phyloP scores from a whole-genome alignment of 2,888 invertebrate genomes.

The Eupelmus urozonus region DNA sequence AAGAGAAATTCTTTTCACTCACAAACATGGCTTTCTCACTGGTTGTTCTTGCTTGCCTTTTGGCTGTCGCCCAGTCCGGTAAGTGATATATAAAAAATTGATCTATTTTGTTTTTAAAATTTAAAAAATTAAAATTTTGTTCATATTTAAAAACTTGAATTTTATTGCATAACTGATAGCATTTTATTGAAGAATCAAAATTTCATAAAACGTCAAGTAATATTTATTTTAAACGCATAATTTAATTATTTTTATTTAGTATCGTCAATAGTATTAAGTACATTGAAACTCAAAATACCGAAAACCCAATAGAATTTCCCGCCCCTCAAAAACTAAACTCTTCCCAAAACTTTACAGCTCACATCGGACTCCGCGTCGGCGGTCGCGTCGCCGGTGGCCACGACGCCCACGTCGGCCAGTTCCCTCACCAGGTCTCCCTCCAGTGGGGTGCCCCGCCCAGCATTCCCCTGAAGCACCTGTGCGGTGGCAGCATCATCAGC shows the following conservation, averaged over 20 bases:
- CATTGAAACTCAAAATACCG: not conserved
- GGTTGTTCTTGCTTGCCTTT: conserved; percentile 19
- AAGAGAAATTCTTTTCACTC: not conserved
- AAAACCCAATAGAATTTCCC: not conserved
- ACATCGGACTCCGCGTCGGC: not conserved
- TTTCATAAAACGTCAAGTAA: too few species aligned
- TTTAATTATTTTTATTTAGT: not conserved
- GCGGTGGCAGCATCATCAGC: conserved; percentile 76
- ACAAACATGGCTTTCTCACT: conserved; percentile 28
- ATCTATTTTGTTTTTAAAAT: too few species aligned
- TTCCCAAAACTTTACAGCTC: not conserved
- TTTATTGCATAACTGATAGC: too few species aligned
- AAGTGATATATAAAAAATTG: not conserved
- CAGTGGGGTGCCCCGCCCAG: conserved; percentile 69
- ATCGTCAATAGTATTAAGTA: not conserved
- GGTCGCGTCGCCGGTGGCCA: conserved; percentile 66
- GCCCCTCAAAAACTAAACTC: too few species aligned
- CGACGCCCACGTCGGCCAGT: conserved; percentile 73
- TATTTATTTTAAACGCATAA: not conserved
- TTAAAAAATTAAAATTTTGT: too few species aligned
- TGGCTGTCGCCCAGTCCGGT: conserved; percentile 25
- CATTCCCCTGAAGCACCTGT: conserved; percentile 63
- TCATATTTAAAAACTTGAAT: too few species aligned
- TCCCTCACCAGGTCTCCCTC: conserved; percentile 78
- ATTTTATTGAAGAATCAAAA: too few species aligned